phyloP scores from a whole-genome alignment of 2,888 invertebrate genomes.

The Limnephilus auricula region DNA sequence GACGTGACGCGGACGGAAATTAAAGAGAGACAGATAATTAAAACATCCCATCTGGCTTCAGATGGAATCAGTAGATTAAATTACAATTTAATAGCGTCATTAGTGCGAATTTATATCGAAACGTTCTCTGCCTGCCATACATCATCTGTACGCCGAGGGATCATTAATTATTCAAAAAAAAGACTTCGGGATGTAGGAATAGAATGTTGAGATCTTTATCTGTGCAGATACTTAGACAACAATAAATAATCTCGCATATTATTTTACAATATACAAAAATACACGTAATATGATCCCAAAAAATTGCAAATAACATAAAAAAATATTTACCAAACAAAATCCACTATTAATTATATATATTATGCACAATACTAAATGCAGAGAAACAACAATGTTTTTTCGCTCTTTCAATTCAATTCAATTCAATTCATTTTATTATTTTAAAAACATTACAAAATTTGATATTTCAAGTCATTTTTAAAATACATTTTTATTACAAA shows the following conservation, averaged over 20 bases:
- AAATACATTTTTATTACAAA: too few relatives aligned
- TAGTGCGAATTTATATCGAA: conserved; percentile 32
- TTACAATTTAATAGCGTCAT: conserved; percentile 44
- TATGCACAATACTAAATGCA: too few relatives aligned
- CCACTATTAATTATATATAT: too few relatives aligned
- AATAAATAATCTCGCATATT: not conserved
- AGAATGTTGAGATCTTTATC: conserved; percentile 30
- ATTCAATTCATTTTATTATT: too few relatives aligned
- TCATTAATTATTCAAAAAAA: conserved; percentile 31
- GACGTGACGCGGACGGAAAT: not conserved
- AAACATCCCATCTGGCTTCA: conserved; percentile 33
- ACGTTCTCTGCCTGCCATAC: not conserved
- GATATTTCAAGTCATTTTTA: too few relatives aligned
- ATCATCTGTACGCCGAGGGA: conserved; percentile 31
- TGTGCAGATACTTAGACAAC: not conserved
- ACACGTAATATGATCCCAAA: too few relatives aligned
- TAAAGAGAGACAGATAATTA: conserved; percentile 34
- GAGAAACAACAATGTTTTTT: too few relatives aligned
- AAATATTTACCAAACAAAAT: too few relatives aligned
- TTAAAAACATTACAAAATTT: too few relatives aligned
- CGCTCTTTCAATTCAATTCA: too few relatives aligned
- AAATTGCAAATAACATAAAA: too few relatives aligned
- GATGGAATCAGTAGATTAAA: conserved; percentile 38
- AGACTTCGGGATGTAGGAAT: not conserved
- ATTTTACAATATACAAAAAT: too few relatives aligned